Evolutionary conservation across 1,140 invertebrate genomes (phyloP), one percentile per base, ranked within the genome.

Genomic region (Penaeus indicus): DNA sequence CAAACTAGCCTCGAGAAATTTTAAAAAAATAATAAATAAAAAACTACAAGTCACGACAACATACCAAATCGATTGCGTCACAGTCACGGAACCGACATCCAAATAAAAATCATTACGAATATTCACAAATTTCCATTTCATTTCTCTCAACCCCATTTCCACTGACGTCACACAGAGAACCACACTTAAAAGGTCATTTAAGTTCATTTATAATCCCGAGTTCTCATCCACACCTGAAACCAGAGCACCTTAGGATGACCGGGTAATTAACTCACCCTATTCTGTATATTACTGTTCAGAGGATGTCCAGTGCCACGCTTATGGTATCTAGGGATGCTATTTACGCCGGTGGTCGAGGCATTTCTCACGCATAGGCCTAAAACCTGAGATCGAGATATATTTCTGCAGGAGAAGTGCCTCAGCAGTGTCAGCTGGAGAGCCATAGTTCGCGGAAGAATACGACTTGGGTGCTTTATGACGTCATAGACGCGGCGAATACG

Each of bases 401-500:
- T 78, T 8, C 21, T 19, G 21, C 54, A 18, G 67, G 69, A 78
- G 69, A 13, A 27, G 21, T 19, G 67, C 69, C 80, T 11, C 25
- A 22, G 16, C 42, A 27, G 10, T 22, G 72, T 83, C 87, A 88
- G 69, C 87, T 78, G 81, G 21, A 64, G 21, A 77, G 87, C 87
- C 87, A 88, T 88, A 62, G 22, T 64, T 64, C 69, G 87, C 87
- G 87, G 81, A 88, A 84, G 81, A 88, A 84, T 88, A 88, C 72
- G 22, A 10, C 8, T 25, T 22, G 22, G 75, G 42, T 88, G 54
- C 63, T 88, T 84, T 72, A 54, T 42, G 21, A 62, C 22, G 27
- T 72, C 69, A 38, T 63, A 10, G 60, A n/a, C 83, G 86, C 86
- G 86, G 67, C 4, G 25, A 27, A 42, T 88, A 62, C 54, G 61